phyloP scores from a whole-genome alignment of 2,797 vertebrate genomes.

The Sciurus vulgaris region DNA sequence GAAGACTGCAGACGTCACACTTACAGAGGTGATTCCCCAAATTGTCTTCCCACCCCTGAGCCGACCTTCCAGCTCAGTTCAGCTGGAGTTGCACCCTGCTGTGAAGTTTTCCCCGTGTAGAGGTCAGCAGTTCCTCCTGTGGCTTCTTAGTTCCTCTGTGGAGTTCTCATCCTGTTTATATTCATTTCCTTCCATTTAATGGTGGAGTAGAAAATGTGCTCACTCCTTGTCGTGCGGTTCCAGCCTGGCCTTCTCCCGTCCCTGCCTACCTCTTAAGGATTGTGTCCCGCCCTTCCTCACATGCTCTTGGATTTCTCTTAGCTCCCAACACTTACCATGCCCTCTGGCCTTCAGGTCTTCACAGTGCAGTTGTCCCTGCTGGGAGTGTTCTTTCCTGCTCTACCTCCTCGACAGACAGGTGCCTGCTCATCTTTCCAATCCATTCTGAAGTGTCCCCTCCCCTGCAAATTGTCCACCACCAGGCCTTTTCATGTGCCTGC shows the following conservation, averaged over 20 bases:
- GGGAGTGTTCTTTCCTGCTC: background rate
- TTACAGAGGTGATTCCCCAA: accelerated
- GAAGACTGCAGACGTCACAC: background rate
- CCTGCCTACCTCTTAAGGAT: too few species aligned
- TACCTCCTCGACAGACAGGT: too few species aligned
- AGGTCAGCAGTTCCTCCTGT: accelerated
- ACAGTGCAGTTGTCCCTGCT: too few species aligned
- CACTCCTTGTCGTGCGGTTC: accelerated
- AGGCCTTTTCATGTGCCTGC: accelerated
- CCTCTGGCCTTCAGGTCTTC: background rate
- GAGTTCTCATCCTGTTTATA: accelerated
- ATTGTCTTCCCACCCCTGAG: accelerated
- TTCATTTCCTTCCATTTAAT: background rate
- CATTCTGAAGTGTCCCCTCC: background rate
- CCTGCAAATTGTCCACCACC: background rate
- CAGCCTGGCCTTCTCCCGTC: background rate
- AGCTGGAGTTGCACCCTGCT: accelerated
- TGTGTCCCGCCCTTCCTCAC: accelerated
- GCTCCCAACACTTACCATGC: accelerated
- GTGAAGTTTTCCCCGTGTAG: accelerated
- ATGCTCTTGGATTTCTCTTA: background rate
- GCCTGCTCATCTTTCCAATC: background rate
- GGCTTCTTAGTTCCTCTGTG: accelerated
- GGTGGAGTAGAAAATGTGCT: accelerated
- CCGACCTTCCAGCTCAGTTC: accelerated